These are phyloP conservation scores for Apogon talboti DNA, from an alignment of 2,797 vertebrate species.

Conservation along the genomic window DNA sequence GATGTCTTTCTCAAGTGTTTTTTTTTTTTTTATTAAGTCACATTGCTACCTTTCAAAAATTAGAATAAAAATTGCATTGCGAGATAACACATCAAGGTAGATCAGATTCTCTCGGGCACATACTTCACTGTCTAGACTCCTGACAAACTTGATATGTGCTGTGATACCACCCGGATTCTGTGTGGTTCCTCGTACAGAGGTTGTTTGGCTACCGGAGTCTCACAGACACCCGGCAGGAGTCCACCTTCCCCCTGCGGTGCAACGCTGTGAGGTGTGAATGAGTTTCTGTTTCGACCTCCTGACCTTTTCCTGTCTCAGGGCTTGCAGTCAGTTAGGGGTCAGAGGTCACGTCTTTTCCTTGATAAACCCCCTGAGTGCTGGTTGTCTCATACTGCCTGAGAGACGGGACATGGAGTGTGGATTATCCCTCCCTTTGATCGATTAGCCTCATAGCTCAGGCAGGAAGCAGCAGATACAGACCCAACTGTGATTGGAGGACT, in stretches of 20 bases:
- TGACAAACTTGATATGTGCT: constrained; percentile 67
- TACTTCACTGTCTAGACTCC: constrained; percentile 75
- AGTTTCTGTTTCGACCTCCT: constrained; percentile 68
- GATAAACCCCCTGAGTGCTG: constrained; percentile 62
- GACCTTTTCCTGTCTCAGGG: constrained; percentile 73
- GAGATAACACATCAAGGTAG: constrained; percentile 62
- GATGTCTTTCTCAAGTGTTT: too few species aligned
- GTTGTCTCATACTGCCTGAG: constrained; percentile 25
- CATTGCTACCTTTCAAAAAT: constrained; percentile 6
- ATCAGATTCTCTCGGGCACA: constrained; percentile 61
- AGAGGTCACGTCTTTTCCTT: constrained; percentile 61
- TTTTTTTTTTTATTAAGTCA: neutral
- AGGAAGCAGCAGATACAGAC: constrained; percentile 59
- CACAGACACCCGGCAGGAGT: constrained; percentile 38
- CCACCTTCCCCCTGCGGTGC: constrained; percentile 29
- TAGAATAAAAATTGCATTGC: constrained; percentile 23
- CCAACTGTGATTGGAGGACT: constrained; percentile 47
- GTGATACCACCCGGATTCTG: constrained; percentile 47
- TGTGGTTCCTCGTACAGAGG: constrained; percentile 34
- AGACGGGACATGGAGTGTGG: constrained; percentile 44
- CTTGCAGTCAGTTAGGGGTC: constrained; percentile 66
- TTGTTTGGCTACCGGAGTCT: constrained; percentile 54
- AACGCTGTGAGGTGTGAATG: constrained; percentile 72
- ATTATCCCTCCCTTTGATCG: constrained; percentile 72
- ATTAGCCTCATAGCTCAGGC: constrained; percentile 49